Base-by-base conservation (phyloP, 2,888 invertebrate species). In the Thysanoteuthis rhombus region DNA sequence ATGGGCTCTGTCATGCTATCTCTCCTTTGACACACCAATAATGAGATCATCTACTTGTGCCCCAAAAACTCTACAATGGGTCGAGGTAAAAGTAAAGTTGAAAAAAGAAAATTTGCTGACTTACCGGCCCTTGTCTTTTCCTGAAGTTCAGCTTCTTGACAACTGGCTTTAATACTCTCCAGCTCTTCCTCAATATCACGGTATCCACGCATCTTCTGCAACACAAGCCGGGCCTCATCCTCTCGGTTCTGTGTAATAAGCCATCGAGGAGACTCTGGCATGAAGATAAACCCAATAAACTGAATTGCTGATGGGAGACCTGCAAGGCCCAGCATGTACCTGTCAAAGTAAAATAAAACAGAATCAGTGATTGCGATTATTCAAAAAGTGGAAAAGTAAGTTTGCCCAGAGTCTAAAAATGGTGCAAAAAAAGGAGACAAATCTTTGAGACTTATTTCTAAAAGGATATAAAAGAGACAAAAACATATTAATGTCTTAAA, bases 181-280 rank as follows among this genome's bases (percentile, higher is more conserved):
- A 97, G 96, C 95, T 97, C 97, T n/a, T 96, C 97, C 39, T 97
- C 97, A 36, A 97, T 96, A 93, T 97, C 96, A 36, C 96, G 95
- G 93, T 96, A 95, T 25, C 97, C 97, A 45, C 97, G 96, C 94
- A 97, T 97, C 38, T 96, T 96, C 94, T 96, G 96, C 89, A 97
- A 95, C 1, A 97, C 97, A 10, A 95, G 94, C 39, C 96, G 94
- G 0, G 97, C 97, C 94, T 96, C 96, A 94, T 96, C 96, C 93
- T 97, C 96, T 38, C 95, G 94, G 89, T 95, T 95, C 90, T 96
- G 95, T 36, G 96, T 96, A 92, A 97, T 96, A 90, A 97, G 95
- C 97, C 97, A 97, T 12, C 98, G 96, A 8, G 98, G 97, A 93
- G 97, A 97, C 95, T 98, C 97, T 4, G 98, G 97, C 97, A 98